A percentile compares a stretch with the other conserved stretches of the same genome.
Evolutionary conservation across 2,113 vertebrate genomes (phyloP).

Genomic region (Brevimyrus niger): DNA sequence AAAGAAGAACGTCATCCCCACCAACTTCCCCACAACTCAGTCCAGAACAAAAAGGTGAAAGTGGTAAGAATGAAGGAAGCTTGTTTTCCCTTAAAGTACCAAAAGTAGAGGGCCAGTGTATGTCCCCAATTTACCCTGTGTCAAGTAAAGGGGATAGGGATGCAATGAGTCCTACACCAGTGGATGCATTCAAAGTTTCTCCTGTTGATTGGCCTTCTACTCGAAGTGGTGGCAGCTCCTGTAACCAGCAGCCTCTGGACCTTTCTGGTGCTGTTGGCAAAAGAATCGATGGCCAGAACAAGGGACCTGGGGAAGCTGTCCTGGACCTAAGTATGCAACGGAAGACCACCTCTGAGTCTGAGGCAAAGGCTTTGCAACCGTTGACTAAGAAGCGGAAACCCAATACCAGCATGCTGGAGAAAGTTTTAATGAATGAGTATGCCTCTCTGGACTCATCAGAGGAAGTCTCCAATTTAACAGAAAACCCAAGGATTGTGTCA

Average conservation of each 20-base stretch:
- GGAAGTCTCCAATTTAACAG: slow-evolving; percentile 25
- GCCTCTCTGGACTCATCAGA: slow-evolving; percentile 61
- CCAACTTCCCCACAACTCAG: slow-evolving; percentile 84
- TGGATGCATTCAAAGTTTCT: slow-evolving; percentile 57
- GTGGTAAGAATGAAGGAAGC: slow-evolving; percentile 55
- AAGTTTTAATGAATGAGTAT: slow-evolving; percentile 91
- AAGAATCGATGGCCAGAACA: slow-evolving; percentile 56
- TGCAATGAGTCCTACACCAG: slow-evolving; percentile 58
- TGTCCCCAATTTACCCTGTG: slow-evolving; percentile 66
- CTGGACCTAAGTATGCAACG: slow-evolving; percentile 85
- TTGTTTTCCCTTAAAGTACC: slow-evolving; percentile 73
- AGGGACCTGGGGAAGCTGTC: slow-evolving; percentile 70
- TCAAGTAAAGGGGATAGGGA: slow-evolving; percentile 74
- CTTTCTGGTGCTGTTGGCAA: slow-evolving; percentile 78
- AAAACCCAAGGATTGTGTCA: slow-evolving; percentile 43
- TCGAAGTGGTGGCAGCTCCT: slow-evolving; percentile 72
- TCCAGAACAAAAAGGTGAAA: slow-evolving; percentile 67
- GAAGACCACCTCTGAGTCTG: slow-evolving; percentile 59
- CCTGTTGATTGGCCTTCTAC: slow-evolving; percentile 64
- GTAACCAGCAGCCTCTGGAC: slow-evolving; percentile 92
- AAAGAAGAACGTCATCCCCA: slow-evolving; percentile 88
- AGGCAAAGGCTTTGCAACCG: slow-evolving; percentile 59
- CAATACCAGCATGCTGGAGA: slow-evolving; percentile 91
- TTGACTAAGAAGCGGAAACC: slow-evolving; percentile 81
- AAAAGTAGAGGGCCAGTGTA: slow-evolving; percentile 75